Evolutionary conservation across 2,797 vertebrate species (phyloP).

Genomic region (Hydrocynus forskahlii): DNA sequence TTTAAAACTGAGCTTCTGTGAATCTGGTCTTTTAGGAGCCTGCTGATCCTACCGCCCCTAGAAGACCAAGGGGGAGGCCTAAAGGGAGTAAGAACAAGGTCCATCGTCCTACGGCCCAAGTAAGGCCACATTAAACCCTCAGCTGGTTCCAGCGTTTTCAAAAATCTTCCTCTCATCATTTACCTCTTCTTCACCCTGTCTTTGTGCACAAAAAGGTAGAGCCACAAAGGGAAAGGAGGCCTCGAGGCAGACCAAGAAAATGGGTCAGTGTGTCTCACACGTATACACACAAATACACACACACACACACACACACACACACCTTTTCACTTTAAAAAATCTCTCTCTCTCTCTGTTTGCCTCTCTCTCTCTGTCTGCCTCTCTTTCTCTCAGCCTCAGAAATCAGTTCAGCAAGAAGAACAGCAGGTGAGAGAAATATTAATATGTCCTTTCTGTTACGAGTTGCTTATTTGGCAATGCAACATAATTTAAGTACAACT

Average conservation of each 20-base stretch:
- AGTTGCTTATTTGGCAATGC: too few species aligned
- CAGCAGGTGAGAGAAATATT: conserved; percentile 56
- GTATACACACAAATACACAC: conserved; percentile 2
- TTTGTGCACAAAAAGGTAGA: conserved; percentile 87
- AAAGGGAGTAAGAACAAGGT: conserved; percentile 84
- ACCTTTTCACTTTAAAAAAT: not conserved
- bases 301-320: conserved; percentile 18
- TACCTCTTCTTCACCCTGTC: not conserved
- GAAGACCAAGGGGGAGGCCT: conserved; percentile 81
- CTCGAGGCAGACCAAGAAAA: conserved; percentile 97
- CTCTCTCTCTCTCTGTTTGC: too few species aligned
- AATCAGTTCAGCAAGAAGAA: conserved; percentile 52
- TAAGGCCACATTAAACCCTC: conserved; percentile 43
- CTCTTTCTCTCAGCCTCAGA: conserved; percentile 60
- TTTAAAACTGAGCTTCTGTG: conserved; percentile 5
- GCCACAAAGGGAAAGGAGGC: conserved; percentile 90
- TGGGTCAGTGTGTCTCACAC: conserved; percentile 85
- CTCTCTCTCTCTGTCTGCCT: not conserved
- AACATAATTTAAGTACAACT: too few species aligned
- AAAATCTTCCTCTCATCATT: not conserved
- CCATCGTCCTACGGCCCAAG: conserved; percentile 73
- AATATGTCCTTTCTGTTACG: too few species aligned
- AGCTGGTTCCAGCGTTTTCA: not conserved
- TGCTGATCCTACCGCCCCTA: conserved; percentile 77
- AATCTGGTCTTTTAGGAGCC: conserved; percentile 69